These are phyloP conservation scores for Mesorhabditis sp. DNA, from an alignment of 2,888 invertebrate species.

Conservation along the genomic window DNA sequence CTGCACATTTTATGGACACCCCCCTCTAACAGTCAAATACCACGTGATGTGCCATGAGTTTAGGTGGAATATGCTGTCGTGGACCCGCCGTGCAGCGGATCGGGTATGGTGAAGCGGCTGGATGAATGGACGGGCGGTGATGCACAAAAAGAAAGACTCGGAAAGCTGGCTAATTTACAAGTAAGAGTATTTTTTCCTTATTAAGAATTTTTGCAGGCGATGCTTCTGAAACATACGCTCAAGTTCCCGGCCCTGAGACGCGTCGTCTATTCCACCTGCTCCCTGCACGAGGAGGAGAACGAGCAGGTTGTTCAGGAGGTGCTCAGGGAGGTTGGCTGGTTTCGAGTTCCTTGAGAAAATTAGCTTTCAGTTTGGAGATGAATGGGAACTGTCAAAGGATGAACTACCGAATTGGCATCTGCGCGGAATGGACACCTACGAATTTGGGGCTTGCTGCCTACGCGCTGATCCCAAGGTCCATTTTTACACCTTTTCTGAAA, in stretches of 20 bases:
- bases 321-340: neutral
- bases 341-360: neutral
- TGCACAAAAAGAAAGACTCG: conserved; percentile 41
- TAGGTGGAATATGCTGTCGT: conserved; percentile 84
- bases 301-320: conserved; percentile 80
- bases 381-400: conserved; percentile 31
- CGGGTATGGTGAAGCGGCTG: conserved; percentile 67
- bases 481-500: conserved; percentile 57
- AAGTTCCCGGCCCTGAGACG: conserved; percentile 76
- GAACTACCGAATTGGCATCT: conserved; percentile 64
- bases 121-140: conserved; percentile 38
- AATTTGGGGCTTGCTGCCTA: conserved; percentile 68
- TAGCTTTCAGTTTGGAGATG: neutral
- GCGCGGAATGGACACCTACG: conserved; percentile 48
- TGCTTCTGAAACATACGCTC: conserved; percentile 81
- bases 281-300: conserved; percentile 82
- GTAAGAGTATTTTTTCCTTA: conserved; percentile 14
- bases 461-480: conserved; percentile 75
- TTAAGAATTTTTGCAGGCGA: conserved; percentile 64
- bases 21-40: neutral
- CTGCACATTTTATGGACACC: too few relatives aligned
- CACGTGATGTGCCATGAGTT: conserved; percentile 58
- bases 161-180: conserved; percentile 52
- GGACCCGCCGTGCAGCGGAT: conserved; percentile 94
- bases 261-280: conserved; percentile 94